Conservation (phyloP, 1,140 invertebrate genomes). For the Neodiprion virginianus region DNA sequence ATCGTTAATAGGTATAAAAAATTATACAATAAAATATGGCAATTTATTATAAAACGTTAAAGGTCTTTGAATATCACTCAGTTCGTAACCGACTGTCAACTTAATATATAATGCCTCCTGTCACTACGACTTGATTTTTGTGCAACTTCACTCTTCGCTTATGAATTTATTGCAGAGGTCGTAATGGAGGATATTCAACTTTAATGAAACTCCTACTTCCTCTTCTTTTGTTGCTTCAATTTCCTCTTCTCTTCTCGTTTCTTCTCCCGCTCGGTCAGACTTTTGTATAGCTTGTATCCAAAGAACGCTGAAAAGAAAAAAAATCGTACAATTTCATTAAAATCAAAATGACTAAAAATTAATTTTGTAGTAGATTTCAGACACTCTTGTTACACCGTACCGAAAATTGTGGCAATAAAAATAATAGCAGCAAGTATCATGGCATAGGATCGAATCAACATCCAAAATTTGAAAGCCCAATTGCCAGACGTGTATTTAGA, state of each 20-base stretch:
- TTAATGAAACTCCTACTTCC: constrained; percentile 51
- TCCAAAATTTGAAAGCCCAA: neutral
- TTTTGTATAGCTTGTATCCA: constrained; percentile 82
- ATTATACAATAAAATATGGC: too few relatives aligned
- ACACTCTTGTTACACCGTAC: constrained; percentile 16
- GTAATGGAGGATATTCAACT: too few relatives aligned
- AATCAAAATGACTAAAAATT: neutral
- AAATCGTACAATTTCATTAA: constrained; percentile 29
- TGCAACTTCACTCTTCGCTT: too few relatives aligned
- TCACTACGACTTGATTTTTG: too few relatives aligned
- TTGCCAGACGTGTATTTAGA: constrained; percentile 6
- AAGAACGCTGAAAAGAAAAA: constrained; percentile 78
- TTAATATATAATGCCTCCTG: too few relatives aligned
- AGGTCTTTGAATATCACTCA: too few relatives aligned
- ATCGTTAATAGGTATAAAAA: too few relatives aligned
- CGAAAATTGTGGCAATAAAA: constrained; percentile 26
- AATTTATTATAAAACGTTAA: too few relatives aligned
- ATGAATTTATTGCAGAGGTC: too few relatives aligned
- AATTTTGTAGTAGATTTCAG: constrained; percentile 1
- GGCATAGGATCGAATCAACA: neutral
- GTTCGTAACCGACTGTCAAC: too few relatives aligned
- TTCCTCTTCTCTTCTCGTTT: constrained; percentile 76
- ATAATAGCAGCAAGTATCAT: constrained; percentile 13
- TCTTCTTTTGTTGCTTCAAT: constrained; percentile 63
- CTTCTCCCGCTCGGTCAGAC: constrained; percentile 73